phyloP scores from a whole-genome alignment of 2,113 vertebrate species.

The Chlorocebus sabaeus region DNA sequence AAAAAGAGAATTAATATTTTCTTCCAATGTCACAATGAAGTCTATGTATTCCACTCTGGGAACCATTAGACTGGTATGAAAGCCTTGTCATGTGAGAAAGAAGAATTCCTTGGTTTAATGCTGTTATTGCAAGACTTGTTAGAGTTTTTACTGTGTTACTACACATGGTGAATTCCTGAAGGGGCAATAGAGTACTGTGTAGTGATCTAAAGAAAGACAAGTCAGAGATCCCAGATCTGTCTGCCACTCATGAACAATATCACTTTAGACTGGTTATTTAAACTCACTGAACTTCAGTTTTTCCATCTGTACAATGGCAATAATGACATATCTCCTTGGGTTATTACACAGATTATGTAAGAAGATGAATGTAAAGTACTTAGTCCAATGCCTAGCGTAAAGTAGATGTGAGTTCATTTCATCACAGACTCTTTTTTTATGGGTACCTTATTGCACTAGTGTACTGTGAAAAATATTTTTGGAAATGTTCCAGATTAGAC shows the following conservation, averaged over 20 bases:
- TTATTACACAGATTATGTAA: not conserved
- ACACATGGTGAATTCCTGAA: not conserved
- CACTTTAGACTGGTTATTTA: not conserved
- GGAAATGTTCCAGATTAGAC: not conserved
- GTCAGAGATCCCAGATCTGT: not conserved
- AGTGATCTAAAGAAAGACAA: not conserved
- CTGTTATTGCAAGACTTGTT: not conserved
- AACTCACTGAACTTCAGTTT: not conserved
- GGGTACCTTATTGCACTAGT: not conserved
- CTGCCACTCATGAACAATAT: not conserved
- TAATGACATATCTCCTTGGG: not conserved
- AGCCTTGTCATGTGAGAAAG: not conserved
- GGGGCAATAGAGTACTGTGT: not conserved
- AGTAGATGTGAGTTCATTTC: not conserved
- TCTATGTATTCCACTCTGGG: not conserved
- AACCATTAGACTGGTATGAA: not conserved
- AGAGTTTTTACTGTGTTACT: not conserved
- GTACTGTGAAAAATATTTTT: not conserved
- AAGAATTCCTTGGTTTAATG: not conserved
- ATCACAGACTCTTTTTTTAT: not conserved
- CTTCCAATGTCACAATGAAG: not conserved
- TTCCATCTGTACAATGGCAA: not conserved
- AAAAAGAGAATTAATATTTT: not conserved
- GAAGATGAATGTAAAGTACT: not conserved
- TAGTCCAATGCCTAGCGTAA: not conserved